Evolutionary conservation across 2,888 invertebrate genomes (phyloP).

Genomic region (Bellardia pandia): DNA sequence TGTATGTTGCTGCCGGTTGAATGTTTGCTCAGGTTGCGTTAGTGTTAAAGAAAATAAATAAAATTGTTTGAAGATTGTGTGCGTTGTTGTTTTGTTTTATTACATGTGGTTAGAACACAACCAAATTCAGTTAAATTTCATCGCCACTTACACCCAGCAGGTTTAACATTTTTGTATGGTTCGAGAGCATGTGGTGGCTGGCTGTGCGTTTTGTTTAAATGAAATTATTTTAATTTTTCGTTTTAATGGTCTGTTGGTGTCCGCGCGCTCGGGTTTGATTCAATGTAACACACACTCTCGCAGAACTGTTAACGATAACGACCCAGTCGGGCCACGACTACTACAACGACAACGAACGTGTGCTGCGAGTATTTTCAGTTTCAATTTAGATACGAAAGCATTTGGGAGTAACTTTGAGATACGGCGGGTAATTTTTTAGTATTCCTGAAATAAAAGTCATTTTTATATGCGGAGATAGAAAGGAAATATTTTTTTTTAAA

Average conservation of each 20-base stretch:
- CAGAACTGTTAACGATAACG: constrained; percentile 60
- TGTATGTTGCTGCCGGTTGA: neutral
- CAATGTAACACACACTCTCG: constrained; percentile 9
- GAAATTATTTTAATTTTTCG: constrained; percentile 43
- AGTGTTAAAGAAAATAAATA: constrained; percentile 47
- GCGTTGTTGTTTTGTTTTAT: constrained; percentile 6
- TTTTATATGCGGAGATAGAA: constrained; percentile 9
- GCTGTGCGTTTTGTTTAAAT: constrained; percentile 45
- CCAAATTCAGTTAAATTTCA: constrained; percentile 37
- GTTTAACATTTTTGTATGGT: constrained; percentile 26
- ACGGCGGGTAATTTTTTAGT: constrained; percentile 54
- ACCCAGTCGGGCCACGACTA: constrained; percentile 59
- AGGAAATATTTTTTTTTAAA: constrained; percentile 34
- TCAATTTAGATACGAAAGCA: constrained; percentile 73
- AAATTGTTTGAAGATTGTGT: constrained; percentile 42
- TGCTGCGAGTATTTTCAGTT: constrained; percentile 71
- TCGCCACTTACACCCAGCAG: neutral
- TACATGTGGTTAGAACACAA: constrained; percentile 50
- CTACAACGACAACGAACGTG: constrained; percentile 64
- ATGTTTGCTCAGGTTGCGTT: constrained; percentile 42
- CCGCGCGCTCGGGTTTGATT: constrained; percentile 51
- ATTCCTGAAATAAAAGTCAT: constrained; percentile 30
- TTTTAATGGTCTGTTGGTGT: constrained; percentile 19
- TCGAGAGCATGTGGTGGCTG: constrained; percentile 19
- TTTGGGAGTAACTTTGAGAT: constrained; percentile 65